A percentile compares a stretch with the other conserved stretches of the same genome.
These are phyloP conservation scores for Nowickia ferox DNA, from an alignment of 2,888 invertebrate species.

Conservation along the genomic window DNA sequence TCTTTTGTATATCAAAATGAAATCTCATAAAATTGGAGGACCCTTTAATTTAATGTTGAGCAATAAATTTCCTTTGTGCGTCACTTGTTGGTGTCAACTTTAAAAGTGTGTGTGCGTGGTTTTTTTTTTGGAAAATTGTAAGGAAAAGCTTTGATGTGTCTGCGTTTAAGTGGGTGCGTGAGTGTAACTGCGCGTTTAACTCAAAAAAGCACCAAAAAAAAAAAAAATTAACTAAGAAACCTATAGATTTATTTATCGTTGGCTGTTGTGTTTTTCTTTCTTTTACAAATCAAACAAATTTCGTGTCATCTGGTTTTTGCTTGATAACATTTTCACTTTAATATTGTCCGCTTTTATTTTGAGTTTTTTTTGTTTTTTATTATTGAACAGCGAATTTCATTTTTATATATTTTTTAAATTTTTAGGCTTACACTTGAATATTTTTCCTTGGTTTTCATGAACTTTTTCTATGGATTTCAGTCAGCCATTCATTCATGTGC, in stretches of 20 bases:
- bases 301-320: conserved; percentile 39
- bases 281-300: not conserved
- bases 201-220: not conserved
- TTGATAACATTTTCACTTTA: conserved; percentile 70
- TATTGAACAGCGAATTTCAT: conserved; percentile 24
- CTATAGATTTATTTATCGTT: not conserved
- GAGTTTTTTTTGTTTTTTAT: not conserved
- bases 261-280: not conserved
- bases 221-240: too few species aligned
- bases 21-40: too few species aligned
- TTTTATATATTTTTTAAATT: conserved; percentile 10
- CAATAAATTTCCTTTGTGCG: not conserved
- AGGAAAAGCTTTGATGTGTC: conserved; percentile 9
- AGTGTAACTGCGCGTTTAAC: not conserved
- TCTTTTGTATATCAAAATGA: too few species aligned
- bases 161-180: not conserved
- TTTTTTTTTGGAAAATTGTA: conserved; percentile 7
- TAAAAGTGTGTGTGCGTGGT: not conserved
- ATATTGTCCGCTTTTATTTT: conserved; percentile 65
- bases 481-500: conserved; percentile 2
- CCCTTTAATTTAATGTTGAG: too few species aligned
- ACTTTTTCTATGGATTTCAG: conserved; percentile 53
- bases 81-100: not conserved
- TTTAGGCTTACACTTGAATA: conserved; percentile 31
- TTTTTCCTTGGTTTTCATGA: conserved; percentile 29